These are phyloP conservation scores for Eulemur rubriventer DNA, from an alignment of 2,797 vertebrate genomes.

Conservation along the genomic window DNA sequence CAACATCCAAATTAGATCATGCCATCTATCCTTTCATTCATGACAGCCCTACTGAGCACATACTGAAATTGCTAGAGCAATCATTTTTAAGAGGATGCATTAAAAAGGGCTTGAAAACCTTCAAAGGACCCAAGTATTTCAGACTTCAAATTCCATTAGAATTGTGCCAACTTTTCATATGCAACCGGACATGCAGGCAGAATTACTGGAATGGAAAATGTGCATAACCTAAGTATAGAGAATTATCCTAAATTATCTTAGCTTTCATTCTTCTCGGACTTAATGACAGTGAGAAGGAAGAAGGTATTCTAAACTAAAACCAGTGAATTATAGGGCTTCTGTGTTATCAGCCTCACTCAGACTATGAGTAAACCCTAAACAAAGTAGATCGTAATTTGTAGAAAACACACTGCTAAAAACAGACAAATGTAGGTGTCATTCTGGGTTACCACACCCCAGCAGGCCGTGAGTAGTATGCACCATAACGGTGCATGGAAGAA, in stretches of 20 bases:
- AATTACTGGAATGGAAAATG: slow-evolving; percentile 49
- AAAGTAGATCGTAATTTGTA: slow-evolving; percentile 57
- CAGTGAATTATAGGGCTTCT: slow-evolving; percentile 59
- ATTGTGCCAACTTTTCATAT: background rate
- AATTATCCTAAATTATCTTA: slow-evolving; percentile 62
- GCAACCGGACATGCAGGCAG: background rate
- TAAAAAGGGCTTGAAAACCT: slow-evolving; percentile 40
- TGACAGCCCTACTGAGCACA: background rate
- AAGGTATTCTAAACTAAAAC: slow-evolving; percentile 58
- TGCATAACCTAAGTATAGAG: slow-evolving; percentile 48
- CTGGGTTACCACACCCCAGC: background rate
- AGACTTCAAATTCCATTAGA: slow-evolving; percentile 46
- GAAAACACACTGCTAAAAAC: slow-evolving; percentile 53
- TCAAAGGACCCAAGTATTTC: background rate
- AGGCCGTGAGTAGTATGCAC: background rate
- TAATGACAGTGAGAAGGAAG: slow-evolving; percentile 55
- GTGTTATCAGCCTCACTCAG: slow-evolving; percentile 56
- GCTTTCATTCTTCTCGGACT: slow-evolving; percentile 51
- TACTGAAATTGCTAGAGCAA: background rate
- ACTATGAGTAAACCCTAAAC: slow-evolving; percentile 47
- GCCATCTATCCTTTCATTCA: background rate
- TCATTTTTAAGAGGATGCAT: slow-evolving; percentile 11
- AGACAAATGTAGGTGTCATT: slow-evolving; percentile 16
- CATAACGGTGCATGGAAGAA: background rate
- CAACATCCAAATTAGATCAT: background rate